Base-by-base conservation (phyloP, 2,113 vertebrate species). In the Tricholaema leucomelas region DNA sequence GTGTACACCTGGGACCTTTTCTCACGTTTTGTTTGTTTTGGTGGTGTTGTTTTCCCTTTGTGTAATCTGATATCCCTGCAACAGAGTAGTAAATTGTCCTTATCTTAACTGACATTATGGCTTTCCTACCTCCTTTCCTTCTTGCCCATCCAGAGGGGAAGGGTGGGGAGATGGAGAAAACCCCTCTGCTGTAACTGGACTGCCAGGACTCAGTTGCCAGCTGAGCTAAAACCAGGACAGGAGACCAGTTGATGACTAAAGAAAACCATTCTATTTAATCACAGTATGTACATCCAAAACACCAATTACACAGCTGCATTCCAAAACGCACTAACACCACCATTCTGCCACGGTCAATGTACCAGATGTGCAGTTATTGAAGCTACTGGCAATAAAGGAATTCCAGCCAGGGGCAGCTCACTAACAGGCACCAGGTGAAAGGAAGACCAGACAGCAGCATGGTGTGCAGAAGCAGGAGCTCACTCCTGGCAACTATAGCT, bases 191-290 rank as follows among this genome's bases (percentile, higher is more conserved):
- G 48, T 50, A 50, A 50, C 48, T 50, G 48, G 48, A 50, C 23
- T 50, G 23, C 48, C 48, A 24, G 48, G 48, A 50, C 23, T 50
- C 23, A 25, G 48, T 24, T 50, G 48, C 23, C 48, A 50, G 48
- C 23, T 50, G 48, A 25, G 48, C 48, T 50, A 50, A 50, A 50
- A 50, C 48, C 48, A 50, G 48, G 48, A 50, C 48, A 50, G 48
- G 48, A 38, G 10, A 91, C 42, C 58, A 74, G 58, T 0, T 67
- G 78, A 87, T 16, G 69, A 74, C 61, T 21, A 31, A 67, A 88
- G 72, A 67, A 89, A 89, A 94, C 19, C 81, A 81, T 87, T 91
- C 72, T 75, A 64, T 95, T 95, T 93, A 96, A 96, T 92, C 72
- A 81, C 64, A 94, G 24, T 67, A 85, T 85, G 44, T 95, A 93